Evolutionary conservation across 2,888 invertebrate species (phyloP).

Genomic region (Kryphioiulus occultus): DNA sequence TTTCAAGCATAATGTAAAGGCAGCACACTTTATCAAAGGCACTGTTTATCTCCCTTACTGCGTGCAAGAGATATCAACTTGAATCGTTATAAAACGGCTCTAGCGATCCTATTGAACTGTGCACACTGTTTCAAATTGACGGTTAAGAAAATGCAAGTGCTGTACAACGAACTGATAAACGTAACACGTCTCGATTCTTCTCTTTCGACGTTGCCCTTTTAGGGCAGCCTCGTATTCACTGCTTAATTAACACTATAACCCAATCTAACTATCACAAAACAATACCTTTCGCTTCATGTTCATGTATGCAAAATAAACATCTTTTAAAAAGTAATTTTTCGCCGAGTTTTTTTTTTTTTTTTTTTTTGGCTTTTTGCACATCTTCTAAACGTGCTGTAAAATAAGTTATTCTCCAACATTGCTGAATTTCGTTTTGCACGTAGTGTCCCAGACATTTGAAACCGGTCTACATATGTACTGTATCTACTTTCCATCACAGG

Average conservation of each 20-base stretch:
- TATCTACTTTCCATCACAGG: too few species aligned
- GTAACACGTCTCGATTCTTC: neutral
- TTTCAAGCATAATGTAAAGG: slow-evolving; percentile 12
- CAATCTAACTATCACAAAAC: neutral
- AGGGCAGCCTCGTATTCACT: neutral
- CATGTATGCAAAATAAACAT: too few species aligned
- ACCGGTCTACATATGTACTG: too few species aligned
- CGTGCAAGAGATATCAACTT: neutral
- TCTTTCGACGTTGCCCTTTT: neutral
- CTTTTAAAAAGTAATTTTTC: too few species aligned
- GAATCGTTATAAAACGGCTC: neutral
- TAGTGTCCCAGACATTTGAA: too few species aligned
- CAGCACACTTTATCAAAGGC: neutral
- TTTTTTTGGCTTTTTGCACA: too few species aligned
- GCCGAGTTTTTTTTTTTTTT: too few species aligned
- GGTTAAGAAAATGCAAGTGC: neutral
- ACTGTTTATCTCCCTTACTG: neutral
- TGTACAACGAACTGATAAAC: neutral
- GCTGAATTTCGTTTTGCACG: too few species aligned
- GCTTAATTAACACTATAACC: neutral
- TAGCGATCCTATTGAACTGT: neutral
- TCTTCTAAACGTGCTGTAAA: too few species aligned
- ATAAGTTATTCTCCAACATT: too few species aligned
- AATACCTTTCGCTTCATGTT: too few species aligned
- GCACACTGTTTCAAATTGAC: neutral